Evolutionary conservation across 2,888 invertebrate genomes (phyloP).

Genomic region (Linnaemya vulpina): DNA sequence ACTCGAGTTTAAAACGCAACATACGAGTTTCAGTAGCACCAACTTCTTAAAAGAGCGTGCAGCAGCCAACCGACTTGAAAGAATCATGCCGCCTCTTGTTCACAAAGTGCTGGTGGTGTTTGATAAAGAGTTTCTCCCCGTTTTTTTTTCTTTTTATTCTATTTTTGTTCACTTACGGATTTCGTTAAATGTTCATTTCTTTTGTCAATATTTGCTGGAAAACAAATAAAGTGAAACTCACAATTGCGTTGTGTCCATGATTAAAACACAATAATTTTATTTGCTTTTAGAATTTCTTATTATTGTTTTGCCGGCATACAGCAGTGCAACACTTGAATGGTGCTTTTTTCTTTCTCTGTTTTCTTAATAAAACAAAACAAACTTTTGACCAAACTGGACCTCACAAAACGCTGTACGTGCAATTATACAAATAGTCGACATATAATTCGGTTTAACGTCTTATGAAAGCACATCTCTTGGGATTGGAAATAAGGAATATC

Average conservation of each 20-base stretch:
- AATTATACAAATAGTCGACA: not conserved
- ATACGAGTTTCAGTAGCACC: conserved; percentile 19
- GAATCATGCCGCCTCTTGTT: conserved; percentile 35
- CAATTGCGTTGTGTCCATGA: conserved; percentile 77
- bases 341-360: not conserved
- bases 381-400: conserved; percentile 46
- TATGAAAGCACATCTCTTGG: not conserved
- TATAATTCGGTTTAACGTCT: not conserved
- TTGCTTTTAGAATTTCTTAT: conserved; percentile 73
- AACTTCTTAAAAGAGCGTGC: conserved; percentile 29
- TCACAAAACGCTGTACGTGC: not conserved
- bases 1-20: conserved; percentile 47
- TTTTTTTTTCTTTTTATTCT: no score
- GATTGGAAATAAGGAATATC: no score
- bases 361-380: conserved; percentile 49
- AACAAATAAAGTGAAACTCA: conserved; percentile 66
- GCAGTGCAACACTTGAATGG: not conserved
- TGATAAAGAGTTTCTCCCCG: not conserved
- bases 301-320: conserved; percentile 37
- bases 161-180: conserved; percentile 33
- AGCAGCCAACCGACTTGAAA: conserved; percentile 26
- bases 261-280: conserved; percentile 83
- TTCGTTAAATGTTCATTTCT: conserved; percentile 71
- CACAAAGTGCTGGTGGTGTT: conserved; percentile 28
- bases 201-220: conserved; percentile 69